Conservation (phyloP, 1,140 invertebrate genomes). For the Dendrolimus punctatus region DNA sequence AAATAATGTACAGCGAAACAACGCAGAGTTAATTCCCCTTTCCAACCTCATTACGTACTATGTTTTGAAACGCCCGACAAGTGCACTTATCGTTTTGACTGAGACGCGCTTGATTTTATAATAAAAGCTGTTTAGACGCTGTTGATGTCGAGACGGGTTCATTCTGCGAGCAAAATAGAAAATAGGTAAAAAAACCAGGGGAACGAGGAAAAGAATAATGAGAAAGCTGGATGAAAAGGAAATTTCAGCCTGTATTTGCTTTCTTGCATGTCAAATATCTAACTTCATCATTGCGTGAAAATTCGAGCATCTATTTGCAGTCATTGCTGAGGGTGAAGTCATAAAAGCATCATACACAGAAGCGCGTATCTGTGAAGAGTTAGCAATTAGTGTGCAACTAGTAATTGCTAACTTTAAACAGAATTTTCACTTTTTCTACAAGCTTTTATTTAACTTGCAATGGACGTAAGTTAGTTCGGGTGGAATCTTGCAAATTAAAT, state of each 20-base stretch:
- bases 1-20: neutral
- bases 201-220: neutral
- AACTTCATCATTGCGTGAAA: conserved; percentile 17
- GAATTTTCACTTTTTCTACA: too few species aligned
- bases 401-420: too few species aligned
- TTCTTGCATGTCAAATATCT: conserved; percentile 37
- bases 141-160: conserved; percentile 26
- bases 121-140: conserved; percentile 40
- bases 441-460: too few species aligned
- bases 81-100: conserved; percentile 26
- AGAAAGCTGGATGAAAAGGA: too few species aligned
- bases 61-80: conserved; percentile 24
- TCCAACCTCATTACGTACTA: conserved; percentile 20
- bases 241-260: conserved; percentile 14
- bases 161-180: conserved; percentile 4
- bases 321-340: conserved; percentile 34
- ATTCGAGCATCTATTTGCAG: conserved; percentile 25
- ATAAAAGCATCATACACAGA: conserved; percentile 13
- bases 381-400: too few species aligned
- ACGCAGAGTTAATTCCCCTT: conserved; percentile 19
- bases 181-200: conserved; percentile 24
- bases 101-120: conserved; percentile 47
- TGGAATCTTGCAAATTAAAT: too few species aligned
- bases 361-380: neutral
- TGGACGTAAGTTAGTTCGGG: too few species aligned